A percentile compares a stretch with the other conserved stretches of the same genome.
Conservation (phyloP, 2,888 invertebrate species). For the Furcula furcula region DNA sequence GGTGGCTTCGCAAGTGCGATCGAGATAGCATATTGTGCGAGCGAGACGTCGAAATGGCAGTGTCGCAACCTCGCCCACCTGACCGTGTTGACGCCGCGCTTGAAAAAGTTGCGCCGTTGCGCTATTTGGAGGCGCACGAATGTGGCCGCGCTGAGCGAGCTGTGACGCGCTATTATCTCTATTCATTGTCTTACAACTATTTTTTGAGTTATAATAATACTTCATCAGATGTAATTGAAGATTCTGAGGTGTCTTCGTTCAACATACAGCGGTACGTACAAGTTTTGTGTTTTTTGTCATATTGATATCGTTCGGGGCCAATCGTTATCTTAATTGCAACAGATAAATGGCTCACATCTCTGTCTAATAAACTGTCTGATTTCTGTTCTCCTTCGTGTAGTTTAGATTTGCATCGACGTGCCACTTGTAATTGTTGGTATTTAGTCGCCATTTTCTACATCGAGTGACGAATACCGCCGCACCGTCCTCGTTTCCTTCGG, state of each 20-base stretch:
- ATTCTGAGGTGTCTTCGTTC: conserved; percentile 31
- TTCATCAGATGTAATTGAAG: conserved; percentile 38
- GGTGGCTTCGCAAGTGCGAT: conserved; percentile 51
- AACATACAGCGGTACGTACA: conserved; percentile 57
- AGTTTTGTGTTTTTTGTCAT: conserved; percentile 30
- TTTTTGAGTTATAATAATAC: conserved; percentile 48
- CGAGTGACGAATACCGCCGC: conserved; percentile 77
- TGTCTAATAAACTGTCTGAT: conserved; percentile 33
- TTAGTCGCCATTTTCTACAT: conserved; percentile 81
- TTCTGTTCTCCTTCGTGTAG: conserved; percentile 41
- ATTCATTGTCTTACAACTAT: conserved; percentile 55
- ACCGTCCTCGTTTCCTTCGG: conserved; percentile 68
- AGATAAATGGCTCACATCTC: conserved; percentile 49
- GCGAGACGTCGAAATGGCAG: conserved; percentile 66
- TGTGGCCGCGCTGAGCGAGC: conserved; percentile 66
- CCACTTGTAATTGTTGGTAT: conserved; percentile 76
- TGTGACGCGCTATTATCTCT: conserved; percentile 70
- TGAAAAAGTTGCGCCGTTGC: conserved; percentile 81
- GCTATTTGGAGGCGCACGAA: conserved; percentile 81
- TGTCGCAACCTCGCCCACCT: conserved; percentile 82
- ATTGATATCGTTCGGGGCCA: conserved; percentile 33
- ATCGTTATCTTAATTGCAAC: conserved; percentile 49
- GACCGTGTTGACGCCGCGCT: conserved; percentile 81
- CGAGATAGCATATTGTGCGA: conserved; percentile 48
- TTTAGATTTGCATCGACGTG: conserved; percentile 51